Percentiles rank a stretch among this genome's conserved stretches.
These are phyloP conservation scores for Tachypleus tridentatus DNA, from an alignment of 1,140 invertebrate genomes.

Conservation along the genomic window DNA sequence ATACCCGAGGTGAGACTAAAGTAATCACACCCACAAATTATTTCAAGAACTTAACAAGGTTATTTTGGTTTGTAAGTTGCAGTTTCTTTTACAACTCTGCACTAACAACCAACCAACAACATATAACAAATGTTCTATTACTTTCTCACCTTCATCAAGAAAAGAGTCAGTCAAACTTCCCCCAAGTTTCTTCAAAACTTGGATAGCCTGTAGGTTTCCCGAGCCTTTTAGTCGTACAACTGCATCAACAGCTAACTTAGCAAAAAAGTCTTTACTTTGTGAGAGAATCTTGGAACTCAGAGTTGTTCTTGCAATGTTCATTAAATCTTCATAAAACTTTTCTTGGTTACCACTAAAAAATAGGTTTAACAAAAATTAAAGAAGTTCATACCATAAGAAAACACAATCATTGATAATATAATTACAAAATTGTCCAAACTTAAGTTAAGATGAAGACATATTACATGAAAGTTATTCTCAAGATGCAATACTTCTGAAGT, in stretches of 20 bases:
- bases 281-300: conserved; percentile 96
- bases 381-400: not conserved
- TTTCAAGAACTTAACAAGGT: too few species aligned
- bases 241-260: conserved; percentile 89
- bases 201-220: conserved; percentile 89
- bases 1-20: too few species aligned
- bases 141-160: conserved; percentile 68
- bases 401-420: too few species aligned
- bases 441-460: too few species aligned
- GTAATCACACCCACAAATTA: too few species aligned
- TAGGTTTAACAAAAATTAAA: conserved; percentile 6
- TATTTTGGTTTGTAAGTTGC: too few species aligned
- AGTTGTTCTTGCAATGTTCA: conserved; percentile 96
- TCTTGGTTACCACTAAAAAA: conserved; percentile 51
- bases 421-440: too few species aligned
- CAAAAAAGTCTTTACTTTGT: conserved; percentile 95
- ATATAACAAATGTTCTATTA: too few species aligned
- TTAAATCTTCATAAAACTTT: conserved; percentile 72
- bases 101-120: too few species aligned
- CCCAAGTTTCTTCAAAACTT: conserved; percentile 94
- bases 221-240: conserved; percentile 89
- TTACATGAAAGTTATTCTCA: too few species aligned
- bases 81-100: too few species aligned
- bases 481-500: too few species aligned
- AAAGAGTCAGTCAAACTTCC: conserved; percentile 88